Evolutionary conservation across 2,797 vertebrate species (phyloP).

Genomic region (Caiman crocodilus): DNA sequence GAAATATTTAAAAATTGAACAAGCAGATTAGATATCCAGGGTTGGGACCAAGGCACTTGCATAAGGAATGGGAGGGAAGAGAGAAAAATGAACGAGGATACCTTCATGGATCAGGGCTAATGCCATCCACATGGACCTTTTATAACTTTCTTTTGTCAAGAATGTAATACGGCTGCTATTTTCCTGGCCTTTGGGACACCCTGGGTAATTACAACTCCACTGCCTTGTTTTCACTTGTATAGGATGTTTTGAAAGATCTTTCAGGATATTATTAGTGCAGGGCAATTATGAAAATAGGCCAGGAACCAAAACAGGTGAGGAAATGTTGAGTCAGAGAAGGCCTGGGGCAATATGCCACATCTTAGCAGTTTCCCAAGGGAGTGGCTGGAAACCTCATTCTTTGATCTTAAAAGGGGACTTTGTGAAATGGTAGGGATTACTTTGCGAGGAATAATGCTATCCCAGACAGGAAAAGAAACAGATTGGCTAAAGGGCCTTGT

Average conservation of each 20-base stretch:
- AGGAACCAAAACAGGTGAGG: neutral
- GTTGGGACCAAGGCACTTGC: fast-evolving
- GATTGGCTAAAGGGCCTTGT: neutral
- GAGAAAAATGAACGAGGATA: fast-evolving
- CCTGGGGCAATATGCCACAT: neutral
- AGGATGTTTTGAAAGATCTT: neutral
- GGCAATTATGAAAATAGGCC: neutral
- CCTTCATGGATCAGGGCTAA: neutral
- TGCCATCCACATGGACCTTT: neutral
- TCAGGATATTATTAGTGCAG: neutral
- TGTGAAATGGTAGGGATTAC: neutral
- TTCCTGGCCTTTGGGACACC: neutral
- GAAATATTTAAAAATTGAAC: neutral
- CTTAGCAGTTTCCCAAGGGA: neutral
- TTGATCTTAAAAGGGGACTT: neutral
- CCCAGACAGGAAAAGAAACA: neutral
- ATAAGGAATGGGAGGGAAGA: fast-evolving
- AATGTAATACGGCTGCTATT: neutral
- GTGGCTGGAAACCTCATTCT: neutral
- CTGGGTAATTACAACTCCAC: neutral
- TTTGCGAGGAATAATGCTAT: neutral
- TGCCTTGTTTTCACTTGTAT: neutral
- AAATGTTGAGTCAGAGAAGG: neutral
- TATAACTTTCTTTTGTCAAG: neutral
- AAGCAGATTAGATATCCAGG: neutral